Evolutionary conservation across 1,140 invertebrate genomes (phyloP).

Genomic region (Drosophila rhopaloa): DNA sequence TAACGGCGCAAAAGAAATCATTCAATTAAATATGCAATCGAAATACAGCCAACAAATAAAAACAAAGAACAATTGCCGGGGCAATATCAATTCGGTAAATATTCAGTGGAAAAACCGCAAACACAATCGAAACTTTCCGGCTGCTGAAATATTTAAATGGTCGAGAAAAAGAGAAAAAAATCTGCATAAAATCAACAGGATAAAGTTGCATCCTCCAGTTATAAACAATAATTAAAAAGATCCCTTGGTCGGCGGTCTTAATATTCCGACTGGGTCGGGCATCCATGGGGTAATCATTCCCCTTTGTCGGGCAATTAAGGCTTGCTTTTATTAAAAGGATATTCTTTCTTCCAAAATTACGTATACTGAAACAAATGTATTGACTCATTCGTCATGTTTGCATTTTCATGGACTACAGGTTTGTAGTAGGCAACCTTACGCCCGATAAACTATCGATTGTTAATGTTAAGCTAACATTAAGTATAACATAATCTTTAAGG

Average conservation of each 20-base stretch:
- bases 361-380: neutral
- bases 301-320: constrained; percentile 50
- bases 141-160: constrained; percentile 67
- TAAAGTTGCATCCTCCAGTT: constrained; percentile 71
- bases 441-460: no score
- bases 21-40: constrained; percentile 71
- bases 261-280: constrained; percentile 24
- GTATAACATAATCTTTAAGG: no score
- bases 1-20: constrained; percentile 29
- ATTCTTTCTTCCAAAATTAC: neutral
- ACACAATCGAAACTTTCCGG: constrained; percentile 70
- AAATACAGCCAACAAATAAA: constrained; percentile 52
- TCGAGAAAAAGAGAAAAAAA: constrained; percentile 14
- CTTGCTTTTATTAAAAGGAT: constrained; percentile 57
- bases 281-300: constrained; percentile 35
- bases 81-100: constrained; percentile 69
- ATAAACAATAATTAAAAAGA: constrained; percentile 81
- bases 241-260: constrained; percentile 47
- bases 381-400: neutral
- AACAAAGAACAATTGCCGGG: constrained; percentile 61
- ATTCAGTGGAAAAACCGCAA: constrained; percentile 58
- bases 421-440: no score
- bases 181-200: constrained; percentile 45
- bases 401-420: no score
- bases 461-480: no score